Conservation (phyloP, 1,140 invertebrate species). For the roundworm (Caenorhabditis elegans) region DNA sequence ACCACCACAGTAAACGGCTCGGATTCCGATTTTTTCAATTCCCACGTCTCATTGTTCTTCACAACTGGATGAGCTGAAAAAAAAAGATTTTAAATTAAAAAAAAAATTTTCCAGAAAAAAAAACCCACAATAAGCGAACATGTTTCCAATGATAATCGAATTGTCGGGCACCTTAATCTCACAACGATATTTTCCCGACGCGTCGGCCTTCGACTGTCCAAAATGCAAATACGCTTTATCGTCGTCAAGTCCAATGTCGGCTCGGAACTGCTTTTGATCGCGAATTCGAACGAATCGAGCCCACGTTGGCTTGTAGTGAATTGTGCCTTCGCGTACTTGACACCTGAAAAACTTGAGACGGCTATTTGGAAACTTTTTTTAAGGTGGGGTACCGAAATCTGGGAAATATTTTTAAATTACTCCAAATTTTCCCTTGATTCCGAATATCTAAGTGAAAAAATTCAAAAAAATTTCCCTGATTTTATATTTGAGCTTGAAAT, state of each 20-base stretch:
- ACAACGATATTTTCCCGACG: conserved; percentile 39
- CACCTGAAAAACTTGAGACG: conserved; percentile 6
- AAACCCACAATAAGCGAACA: conserved; percentile 41
- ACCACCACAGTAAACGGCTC: background rate
- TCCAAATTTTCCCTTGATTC: too few relatives aligned
- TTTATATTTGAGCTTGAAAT: too few relatives aligned
- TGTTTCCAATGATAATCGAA: conserved; percentile 35
- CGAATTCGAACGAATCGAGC: conserved; percentile 31
- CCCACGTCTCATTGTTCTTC: conserved; percentile 17
- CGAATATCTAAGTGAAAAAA: too few relatives aligned
- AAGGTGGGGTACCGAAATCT: too few relatives aligned
- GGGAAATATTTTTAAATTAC: too few relatives aligned
- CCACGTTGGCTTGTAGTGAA: background rate
- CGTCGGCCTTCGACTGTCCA: background rate
- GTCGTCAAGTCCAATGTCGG: background rate
- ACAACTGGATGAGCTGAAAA: conserved; percentile 42
- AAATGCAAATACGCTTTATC: conserved; percentile 30
- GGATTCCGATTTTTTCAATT: background rate
- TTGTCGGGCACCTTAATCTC: conserved; percentile 4
- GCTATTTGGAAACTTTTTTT: too few relatives aligned
- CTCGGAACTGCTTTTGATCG: conserved; percentile 18
- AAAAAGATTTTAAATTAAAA: background rate
- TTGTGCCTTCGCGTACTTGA: background rate
- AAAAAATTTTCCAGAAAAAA: background rate
- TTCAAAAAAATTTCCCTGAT: too few relatives aligned